A percentile compares a stretch with the other conserved stretches of the same genome.
Conservation (phyloP, 2,113 vertebrate species). For the Emydura subglobosa region DNA sequence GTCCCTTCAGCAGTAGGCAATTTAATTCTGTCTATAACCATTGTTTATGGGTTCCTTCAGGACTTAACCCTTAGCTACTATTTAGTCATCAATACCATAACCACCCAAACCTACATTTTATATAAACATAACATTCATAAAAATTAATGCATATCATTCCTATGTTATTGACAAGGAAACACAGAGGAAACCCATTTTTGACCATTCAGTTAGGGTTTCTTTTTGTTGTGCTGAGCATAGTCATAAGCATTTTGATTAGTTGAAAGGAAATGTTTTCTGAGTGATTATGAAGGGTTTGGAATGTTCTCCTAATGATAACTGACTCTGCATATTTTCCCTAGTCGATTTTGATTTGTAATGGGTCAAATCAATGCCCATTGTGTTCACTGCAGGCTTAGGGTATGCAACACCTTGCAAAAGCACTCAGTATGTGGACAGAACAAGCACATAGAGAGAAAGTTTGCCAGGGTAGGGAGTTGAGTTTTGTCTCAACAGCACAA, state of each 20-base stretch:
- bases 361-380: background rate
- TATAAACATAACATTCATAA: background rate
- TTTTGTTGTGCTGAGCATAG: background rate
- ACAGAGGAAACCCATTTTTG: background rate
- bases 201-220: background rate
- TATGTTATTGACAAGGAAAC: background rate
- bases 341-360: background rate
- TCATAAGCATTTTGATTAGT: background rate
- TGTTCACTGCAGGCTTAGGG: background rate
- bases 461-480: background rate
- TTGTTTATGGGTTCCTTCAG: background rate
- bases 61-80: background rate
- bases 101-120: background rate
- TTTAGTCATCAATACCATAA: background rate
- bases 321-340: background rate
- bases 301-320: background rate
- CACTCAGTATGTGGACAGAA: background rate
- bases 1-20: fast-evolving
- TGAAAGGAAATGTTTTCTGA: background rate
- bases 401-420: background rate
- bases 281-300: background rate
- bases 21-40: background rate
- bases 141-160: background rate
- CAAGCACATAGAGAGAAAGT: background rate
- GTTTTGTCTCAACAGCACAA: background rate